Base-by-base conservation (phyloP, 1,140 invertebrate species). In the Gryon sp. region DNA sequence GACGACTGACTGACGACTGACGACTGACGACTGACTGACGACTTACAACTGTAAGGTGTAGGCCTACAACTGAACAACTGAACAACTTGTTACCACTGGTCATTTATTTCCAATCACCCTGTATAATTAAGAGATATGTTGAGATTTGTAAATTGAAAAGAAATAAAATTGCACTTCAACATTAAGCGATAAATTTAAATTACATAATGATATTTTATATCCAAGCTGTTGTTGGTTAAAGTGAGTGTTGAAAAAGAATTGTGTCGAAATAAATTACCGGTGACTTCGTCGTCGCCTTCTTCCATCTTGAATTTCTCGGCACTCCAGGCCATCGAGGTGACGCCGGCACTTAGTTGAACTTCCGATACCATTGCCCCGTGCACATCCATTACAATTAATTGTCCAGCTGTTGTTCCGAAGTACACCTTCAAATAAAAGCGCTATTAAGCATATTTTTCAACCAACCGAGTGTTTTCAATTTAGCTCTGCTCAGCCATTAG, bases 251-350 rank as follows among this genome's bases (percentile, higher is more conserved):
- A n/a, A 11, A 41, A 16, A 12, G 22, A 18, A 45, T 15, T n/a
- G 16, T 1, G 15, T 9, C 16, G 38, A 41, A 59, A 53, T 16
- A 40, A 77, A 38, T 75, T 75, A 80, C 78, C 78, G 89, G 79
- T 90, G 45, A 92, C 90, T 28, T 91, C 90, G 46, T 95, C 93
- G 70, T 97, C 95, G 15, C 92, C 93, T 86, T 98, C 97, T 84
- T 98, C 97, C 96, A 99, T 98, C 89, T 98, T 98, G 86, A 99
- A 99, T 83, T 98, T 98, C 84, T 98, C 96, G 85, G 97, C 98
- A 22, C 96, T 98, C 97, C 97, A 99, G 9, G 95, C 94, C 94
- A 99, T 97, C 19, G 93, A 92, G 3, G 92, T 93, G 69, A 99
- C 97, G 9, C 94, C 93, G 20, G 95, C 92, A 75, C 96, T 95